These are phyloP conservation scores for Phortica okadai DNA, from an alignment of 2,888 invertebrate species.

Conservation along the genomic window DNA sequence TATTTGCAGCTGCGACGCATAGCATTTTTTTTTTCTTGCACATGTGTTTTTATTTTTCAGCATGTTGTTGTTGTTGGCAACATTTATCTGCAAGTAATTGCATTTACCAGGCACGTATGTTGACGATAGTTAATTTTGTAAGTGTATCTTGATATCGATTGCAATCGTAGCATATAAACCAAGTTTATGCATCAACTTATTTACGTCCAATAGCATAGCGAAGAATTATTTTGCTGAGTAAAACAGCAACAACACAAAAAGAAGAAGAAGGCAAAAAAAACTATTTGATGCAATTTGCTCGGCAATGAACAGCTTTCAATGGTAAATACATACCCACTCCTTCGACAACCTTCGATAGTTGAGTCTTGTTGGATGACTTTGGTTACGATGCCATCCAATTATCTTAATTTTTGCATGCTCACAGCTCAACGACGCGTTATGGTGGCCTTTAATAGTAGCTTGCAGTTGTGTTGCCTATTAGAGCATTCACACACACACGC, in stretches of 20 bases:
- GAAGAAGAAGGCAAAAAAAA: not conserved
- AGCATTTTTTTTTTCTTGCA: conserved; percentile 37
- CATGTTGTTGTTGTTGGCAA: conserved; percentile 37
- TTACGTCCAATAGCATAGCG: conserved; percentile 38
- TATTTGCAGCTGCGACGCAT: conserved; percentile 57
- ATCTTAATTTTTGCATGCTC: conserved; percentile 18
- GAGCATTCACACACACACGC: not conserved
- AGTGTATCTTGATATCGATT: conserved; percentile 69
- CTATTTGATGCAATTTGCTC: conserved; percentile 43
- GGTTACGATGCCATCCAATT: conserved; percentile 13
- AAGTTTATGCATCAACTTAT: conserved; percentile 44
- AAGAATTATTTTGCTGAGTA: not conserved
- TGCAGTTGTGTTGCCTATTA: not conserved
- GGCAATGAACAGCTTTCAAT: conserved; percentile 52
- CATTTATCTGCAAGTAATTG: conserved; percentile 68
- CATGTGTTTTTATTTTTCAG: conserved; percentile 35
- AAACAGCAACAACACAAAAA: not conserved
- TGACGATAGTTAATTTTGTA: conserved; percentile 70
- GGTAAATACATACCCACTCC: not conserved
- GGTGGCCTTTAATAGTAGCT: not conserved
- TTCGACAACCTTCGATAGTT: conserved; percentile 25
- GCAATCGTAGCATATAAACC: conserved; percentile 50
- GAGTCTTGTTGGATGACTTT: conserved; percentile 12
- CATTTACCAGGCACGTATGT: conserved; percentile 68
- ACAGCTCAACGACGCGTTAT: not conserved